Evolutionary conservation across 2,888 invertebrate species (phyloP).

Genomic region (Caenorhabditis doughertyi): DNA sequence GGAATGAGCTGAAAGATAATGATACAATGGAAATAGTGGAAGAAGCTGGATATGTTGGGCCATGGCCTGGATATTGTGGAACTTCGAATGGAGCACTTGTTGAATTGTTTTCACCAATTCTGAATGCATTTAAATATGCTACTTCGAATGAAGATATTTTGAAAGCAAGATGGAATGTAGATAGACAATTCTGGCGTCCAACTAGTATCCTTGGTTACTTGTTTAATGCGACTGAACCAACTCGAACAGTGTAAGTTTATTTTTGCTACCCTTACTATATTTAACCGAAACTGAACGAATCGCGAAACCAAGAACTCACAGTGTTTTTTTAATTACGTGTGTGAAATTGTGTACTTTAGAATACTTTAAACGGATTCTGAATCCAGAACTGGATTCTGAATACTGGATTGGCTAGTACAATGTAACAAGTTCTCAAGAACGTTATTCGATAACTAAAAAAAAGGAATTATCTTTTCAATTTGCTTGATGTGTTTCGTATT

Average conservation of each 20-base stretch:
- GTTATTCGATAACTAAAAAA: too few relatives aligned
- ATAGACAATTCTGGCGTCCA: slow-evolving; percentile 53
- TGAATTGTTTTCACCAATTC: slow-evolving; percentile 54
- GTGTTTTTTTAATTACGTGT: too few relatives aligned
- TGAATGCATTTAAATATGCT: slow-evolving; percentile 29
- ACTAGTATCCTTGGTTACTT: slow-evolving; percentile 54
- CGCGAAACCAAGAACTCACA: too few relatives aligned
- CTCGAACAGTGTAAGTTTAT: slow-evolving; percentile 30
- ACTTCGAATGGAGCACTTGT: slow-evolving; percentile 56
- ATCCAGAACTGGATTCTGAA: too few relatives aligned
- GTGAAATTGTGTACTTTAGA: too few relatives aligned
- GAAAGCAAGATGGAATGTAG: slow-evolving; percentile 47
- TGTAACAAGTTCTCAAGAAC: too few relatives aligned
- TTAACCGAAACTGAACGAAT: too few relatives aligned
- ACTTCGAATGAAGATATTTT: slow-evolving; percentile 49
- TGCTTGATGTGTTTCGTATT: too few relatives aligned
- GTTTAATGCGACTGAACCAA: slow-evolving; percentile 29
- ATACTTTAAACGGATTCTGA: too few relatives aligned
- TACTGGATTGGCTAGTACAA: too few relatives aligned
- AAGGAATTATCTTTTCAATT: too few relatives aligned
- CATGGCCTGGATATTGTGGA: slow-evolving; percentile 66
- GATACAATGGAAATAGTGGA: slow-evolving; percentile 56
- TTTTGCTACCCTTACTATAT: too few relatives aligned
- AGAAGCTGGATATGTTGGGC: slow-evolving; percentile 57
- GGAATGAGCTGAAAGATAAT: slow-evolving; percentile 41